phyloP scores from a whole-genome alignment of 2,113 vertebrate species.

The Camarhynchus parvulus region DNA sequence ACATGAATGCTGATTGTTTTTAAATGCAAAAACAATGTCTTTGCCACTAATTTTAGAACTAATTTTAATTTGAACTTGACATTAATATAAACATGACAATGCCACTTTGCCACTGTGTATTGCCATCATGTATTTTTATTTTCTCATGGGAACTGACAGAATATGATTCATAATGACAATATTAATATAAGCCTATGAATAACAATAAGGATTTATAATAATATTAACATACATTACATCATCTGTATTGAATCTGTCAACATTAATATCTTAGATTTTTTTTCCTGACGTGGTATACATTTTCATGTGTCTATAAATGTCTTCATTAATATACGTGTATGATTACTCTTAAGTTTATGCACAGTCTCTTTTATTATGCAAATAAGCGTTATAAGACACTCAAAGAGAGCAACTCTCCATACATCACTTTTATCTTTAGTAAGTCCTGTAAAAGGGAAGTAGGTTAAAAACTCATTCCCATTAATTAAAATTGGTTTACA shows the following conservation, averaged over 20 bases:
- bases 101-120: conserved; percentile 49
- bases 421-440: conserved; percentile 59
- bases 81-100: conserved; percentile 67
- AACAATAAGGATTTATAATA: conserved; percentile 65
- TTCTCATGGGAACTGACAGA: conserved; percentile 60
- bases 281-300: not conserved
- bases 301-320: conserved; percentile 54
- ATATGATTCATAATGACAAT: conserved; percentile 64
- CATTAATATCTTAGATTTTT: conserved; percentile 37
- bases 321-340: conserved; percentile 54
- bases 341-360: conserved; percentile 49
- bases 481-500: conserved; percentile 50
- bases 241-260: conserved; percentile 40
- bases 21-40: conserved; percentile 46
- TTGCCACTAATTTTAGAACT: conserved; percentile 61
- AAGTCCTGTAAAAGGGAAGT: conserved; percentile 50
- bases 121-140: conserved; percentile 62
- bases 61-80: conserved; percentile 71
- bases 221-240: conserved; percentile 60
- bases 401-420: not conserved
- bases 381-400: conserved; percentile 25
- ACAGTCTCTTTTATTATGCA: conserved; percentile 51
- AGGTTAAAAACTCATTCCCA: conserved; percentile 33
- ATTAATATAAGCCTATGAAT: conserved; percentile 65
- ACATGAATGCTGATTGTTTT: conserved; percentile 57